Conservation (phyloP, 1,140 invertebrate species). For the Drosophila persimilis region DNA sequence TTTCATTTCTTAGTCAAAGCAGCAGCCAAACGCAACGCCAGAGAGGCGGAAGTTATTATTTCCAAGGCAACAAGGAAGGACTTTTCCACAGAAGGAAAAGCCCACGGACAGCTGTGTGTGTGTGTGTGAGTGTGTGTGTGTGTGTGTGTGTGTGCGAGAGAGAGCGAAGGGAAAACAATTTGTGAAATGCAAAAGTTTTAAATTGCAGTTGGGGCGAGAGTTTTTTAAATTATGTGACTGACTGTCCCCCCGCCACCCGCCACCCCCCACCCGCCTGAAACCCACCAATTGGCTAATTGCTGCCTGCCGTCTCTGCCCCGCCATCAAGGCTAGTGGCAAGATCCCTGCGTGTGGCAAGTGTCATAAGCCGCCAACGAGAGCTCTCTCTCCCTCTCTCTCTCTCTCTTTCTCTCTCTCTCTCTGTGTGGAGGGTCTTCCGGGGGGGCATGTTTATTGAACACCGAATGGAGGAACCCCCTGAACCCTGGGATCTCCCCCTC, state of each 20-base stretch:
- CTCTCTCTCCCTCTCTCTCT: not conserved
- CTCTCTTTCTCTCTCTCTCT: not conserved
- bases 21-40: constrained; percentile 19
- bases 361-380: no score
- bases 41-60: constrained; percentile 57
- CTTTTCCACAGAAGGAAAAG: constrained; percentile 9
- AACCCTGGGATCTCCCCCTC: constrained; percentile 28
- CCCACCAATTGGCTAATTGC: no score
- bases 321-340: no score
- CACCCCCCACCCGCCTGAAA: no score
- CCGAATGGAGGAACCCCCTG: not conserved
- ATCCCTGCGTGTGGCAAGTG: no score
- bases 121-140: not conserved
- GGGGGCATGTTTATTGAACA: constrained; percentile 50
- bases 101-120: not conserved
- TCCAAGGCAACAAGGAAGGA: constrained; percentile 45
- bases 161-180: not conserved
- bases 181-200: constrained; percentile 24
- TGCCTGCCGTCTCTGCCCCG: no score
- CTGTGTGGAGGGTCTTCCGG: constrained; percentile 4
- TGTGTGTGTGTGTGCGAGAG: not conserved
- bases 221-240: constrained; percentile 55
- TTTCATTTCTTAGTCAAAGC: constrained; percentile 62
- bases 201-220: constrained; percentile 56
- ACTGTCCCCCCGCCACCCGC: not conserved